These are phyloP conservation scores for Lacanobia wlatinum DNA, from an alignment of 2,888 invertebrate genomes.

Conservation along the genomic window DNA sequence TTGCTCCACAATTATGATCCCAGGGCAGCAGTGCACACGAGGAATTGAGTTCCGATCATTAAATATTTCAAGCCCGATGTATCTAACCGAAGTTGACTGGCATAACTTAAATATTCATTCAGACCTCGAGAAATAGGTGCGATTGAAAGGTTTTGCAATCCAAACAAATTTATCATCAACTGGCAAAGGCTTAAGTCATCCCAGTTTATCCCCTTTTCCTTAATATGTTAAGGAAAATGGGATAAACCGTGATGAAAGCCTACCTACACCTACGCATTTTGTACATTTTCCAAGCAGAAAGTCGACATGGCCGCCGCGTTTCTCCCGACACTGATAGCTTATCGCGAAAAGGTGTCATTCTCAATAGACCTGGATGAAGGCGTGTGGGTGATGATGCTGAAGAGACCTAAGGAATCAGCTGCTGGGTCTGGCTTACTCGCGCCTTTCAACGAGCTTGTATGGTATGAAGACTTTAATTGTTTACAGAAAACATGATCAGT, in stretches of 20 bases:
- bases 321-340: conserved; percentile 92
- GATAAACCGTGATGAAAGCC: not conserved
- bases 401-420: conserved; percentile 95
- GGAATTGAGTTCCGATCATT: not conserved
- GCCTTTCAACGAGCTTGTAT: conserved; percentile 94
- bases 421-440: conserved; percentile 95
- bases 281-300: conserved; percentile 84
- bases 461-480: conserved; percentile 79
- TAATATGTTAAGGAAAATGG: no score
- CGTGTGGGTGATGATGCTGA: conserved; percentile 95
- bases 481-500: not conserved
- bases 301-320: conserved; percentile 95
- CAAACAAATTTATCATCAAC: not conserved
- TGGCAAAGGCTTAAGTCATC: not conserved
- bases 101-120: not conserved
- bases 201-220: not conserved
- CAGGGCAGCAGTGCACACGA: no score
- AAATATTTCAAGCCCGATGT: not conserved
- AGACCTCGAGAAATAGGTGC: not conserved
- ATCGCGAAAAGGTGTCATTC: conserved; percentile 90
- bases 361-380: conserved; percentile 93
- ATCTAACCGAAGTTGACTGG: not conserved
- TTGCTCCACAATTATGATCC: not conserved
- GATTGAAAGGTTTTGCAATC: not conserved
- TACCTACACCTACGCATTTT: not conserved